These are phyloP conservation scores for Pseudopodoces humilis DNA, from an alignment of 2,113 vertebrate species.

Conservation along the genomic window DNA sequence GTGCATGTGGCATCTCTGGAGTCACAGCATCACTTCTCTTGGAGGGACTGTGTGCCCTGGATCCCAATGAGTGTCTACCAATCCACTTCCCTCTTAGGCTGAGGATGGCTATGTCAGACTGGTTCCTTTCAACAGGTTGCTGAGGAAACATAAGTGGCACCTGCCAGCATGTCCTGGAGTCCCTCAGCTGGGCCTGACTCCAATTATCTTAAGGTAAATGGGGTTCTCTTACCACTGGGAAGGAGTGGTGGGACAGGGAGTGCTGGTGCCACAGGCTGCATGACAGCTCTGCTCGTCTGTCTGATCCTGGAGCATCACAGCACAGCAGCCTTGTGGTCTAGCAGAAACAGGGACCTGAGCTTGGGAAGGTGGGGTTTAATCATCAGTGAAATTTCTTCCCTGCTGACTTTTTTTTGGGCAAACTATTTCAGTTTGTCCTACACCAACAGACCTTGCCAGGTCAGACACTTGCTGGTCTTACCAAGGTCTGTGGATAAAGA, in stretches of 20 bases:
- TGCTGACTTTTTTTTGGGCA: not conserved
- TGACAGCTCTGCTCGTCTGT: not conserved
- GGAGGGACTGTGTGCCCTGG: not conserved
- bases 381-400: not conserved
- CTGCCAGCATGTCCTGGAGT: not conserved
- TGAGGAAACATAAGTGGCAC: not conserved
- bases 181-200: not conserved
- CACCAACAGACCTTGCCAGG: not conserved
- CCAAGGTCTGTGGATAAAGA: not conserved
- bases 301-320: not conserved
- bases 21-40: not conserved
- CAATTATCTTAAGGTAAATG: not conserved
- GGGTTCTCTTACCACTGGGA: not conserved
- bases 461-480: not conserved
- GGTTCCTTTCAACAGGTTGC: not conserved
- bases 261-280: not conserved
- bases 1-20: not conserved
- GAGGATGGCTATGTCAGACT: not conserved
- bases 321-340: not conserved
- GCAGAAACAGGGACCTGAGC: not conserved
- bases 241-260: not conserved
- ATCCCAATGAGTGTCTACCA: not conserved
- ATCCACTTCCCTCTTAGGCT: not conserved
- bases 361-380: not conserved
- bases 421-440: not conserved